phyloP scores from a whole-genome alignment of 2,888 invertebrate genomes.

The Crematogaster levior region DNA sequence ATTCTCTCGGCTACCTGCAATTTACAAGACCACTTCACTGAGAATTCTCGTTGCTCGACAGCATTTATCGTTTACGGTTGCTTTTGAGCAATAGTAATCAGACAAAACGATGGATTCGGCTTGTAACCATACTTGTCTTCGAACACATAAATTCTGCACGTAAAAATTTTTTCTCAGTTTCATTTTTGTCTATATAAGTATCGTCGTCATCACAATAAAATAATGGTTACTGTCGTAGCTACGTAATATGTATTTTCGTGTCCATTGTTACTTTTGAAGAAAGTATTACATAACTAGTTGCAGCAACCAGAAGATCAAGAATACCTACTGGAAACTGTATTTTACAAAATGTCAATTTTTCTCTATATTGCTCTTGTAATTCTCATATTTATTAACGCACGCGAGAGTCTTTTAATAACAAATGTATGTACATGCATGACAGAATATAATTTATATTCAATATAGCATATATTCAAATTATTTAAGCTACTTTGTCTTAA shows the following conservation, averaged over 20 bases:
- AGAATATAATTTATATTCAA: not conserved
- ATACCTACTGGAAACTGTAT: not conserved
- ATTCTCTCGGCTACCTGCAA: conserved; percentile 55
- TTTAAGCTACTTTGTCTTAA: not conserved
- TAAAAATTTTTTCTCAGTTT: not conserved
- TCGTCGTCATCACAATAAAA: conserved; percentile 10
- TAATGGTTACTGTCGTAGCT: not conserved
- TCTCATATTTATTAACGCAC: conserved; percentile 11
- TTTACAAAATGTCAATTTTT: not conserved
- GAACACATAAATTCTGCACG: not conserved
- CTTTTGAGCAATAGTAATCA: not conserved
- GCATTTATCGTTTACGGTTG: conserved; percentile 27
- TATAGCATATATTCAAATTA: conserved; percentile 2
- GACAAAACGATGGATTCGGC: conserved; percentile 17
- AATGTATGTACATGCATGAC: not conserved
- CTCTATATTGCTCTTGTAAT: not conserved
- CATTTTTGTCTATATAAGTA: not conserved
- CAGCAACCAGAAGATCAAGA: not conserved
- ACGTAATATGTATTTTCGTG: not conserved
- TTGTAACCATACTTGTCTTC: not conserved
- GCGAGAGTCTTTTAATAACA: not conserved
- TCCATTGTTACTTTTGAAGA: conserved; percentile 1
- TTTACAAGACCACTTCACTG: conserved; percentile 38
- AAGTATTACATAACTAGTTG: not conserved
- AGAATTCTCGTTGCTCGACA: not conserved